A percentile compares a stretch with the other conserved stretches of the same genome.
phyloP scores from a whole-genome alignment of 2,797 vertebrate species.

The Caiman crocodilus region DNA sequence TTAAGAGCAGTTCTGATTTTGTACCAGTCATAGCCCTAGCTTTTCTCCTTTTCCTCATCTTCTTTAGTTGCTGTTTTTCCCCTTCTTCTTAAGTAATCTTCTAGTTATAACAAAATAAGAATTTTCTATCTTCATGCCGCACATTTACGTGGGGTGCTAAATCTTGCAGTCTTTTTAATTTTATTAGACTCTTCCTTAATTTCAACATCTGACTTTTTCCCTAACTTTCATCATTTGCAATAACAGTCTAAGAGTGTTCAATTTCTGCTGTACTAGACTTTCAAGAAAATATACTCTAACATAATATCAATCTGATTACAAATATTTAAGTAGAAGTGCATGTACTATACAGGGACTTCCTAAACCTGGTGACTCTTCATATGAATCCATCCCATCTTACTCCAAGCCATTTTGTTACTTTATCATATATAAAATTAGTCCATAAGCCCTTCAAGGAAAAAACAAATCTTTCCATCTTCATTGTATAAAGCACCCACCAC shows the following conservation, averaged over 20 bases:
- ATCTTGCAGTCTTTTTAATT: neutral
- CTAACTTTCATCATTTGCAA: neutral
- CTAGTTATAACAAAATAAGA: neutral
- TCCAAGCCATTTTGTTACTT: neutral
- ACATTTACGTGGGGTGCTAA: neutral
- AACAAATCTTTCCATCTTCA: neutral
- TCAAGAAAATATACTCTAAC: neutral
- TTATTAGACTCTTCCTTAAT: neutral
- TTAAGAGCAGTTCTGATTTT: constrained; percentile 20
- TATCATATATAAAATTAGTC: neutral
- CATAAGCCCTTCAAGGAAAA: neutral
- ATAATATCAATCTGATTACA: neutral
- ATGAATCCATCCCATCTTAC: neutral
- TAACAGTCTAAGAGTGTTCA: too few species aligned
- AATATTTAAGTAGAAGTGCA: neutral
- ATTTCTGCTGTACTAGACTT: neutral
- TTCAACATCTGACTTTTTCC: neutral
- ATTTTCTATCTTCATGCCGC: constrained; percentile 4
- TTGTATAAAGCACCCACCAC: neutral
- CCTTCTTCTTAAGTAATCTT: neutral
- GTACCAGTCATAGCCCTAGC: neutral
- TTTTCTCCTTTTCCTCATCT: neutral
- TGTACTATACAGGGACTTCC: neutral
- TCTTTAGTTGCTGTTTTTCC: neutral
- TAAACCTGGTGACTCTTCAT: neutral